These are phyloP conservation scores for Lampris megalopsis DNA, from an alignment of 2,113 vertebrate genomes.

Conservation along the genomic window DNA sequence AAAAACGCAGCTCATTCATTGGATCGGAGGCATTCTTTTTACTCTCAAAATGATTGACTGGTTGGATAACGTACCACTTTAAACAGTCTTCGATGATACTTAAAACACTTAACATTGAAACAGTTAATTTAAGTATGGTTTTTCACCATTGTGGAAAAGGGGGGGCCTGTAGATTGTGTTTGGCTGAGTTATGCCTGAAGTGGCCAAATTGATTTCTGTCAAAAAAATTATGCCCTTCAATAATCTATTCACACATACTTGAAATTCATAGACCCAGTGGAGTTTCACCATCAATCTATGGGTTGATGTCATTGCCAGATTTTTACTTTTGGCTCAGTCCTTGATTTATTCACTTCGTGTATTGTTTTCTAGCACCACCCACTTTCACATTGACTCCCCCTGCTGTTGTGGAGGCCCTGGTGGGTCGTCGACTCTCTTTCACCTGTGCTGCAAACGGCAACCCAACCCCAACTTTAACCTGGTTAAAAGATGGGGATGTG, in stretches of 20 bases:
- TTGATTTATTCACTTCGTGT: no score
- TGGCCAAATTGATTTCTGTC: conserved; percentile 16
- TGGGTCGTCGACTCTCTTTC: conserved; percentile 80
- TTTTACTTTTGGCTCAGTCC: no score
- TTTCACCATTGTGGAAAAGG: background rate
- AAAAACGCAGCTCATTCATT: no score
- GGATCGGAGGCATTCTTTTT: no score
- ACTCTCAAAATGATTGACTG: no score
- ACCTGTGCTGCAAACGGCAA: conserved; percentile 87
- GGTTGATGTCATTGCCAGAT: no score
- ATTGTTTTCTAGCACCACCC: conserved; percentile 84
- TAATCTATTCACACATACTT: no score
- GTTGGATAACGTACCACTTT: no score
- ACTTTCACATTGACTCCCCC: conserved; percentile 87
- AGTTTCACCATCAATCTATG: no score
- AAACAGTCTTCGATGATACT: background rate
- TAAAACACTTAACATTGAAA: background rate
- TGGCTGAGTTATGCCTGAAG: conserved; percentile 26
- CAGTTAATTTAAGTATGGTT: conserved; percentile 15
- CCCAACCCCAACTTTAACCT: conserved; percentile 87
- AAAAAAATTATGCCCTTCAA: no score
- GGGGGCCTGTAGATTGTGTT: background rate
- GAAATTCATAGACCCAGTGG: no score
- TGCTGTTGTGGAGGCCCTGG: conserved; percentile 81
- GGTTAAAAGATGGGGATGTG: conserved; percentile 84